Base-by-base conservation (phyloP, 2,797 vertebrate species). In the Rhinogobio ventralis region DNA sequence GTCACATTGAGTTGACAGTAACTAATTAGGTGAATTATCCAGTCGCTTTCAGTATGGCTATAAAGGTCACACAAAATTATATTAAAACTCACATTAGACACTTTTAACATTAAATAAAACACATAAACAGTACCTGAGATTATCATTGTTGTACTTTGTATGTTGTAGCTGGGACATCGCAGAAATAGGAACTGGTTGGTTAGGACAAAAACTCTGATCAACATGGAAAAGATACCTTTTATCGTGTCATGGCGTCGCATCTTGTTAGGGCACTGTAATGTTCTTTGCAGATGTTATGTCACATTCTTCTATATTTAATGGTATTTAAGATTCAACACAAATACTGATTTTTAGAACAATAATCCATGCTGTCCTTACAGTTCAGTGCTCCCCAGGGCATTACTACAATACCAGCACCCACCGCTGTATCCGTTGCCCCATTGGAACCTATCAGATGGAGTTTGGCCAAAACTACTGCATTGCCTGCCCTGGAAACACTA, bases 321-420 rank as follows among this genome's bases (percentile, higher is more conserved):
- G 23, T 33, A 67, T 68, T 49, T 17, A 23, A 71, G 17, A 60
- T 57, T 39, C 20, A 4, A 36, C 30, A 10, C 5, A 66, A 51
- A 53, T 19, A 23, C 45, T 19, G 19, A 68, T 20, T 64, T 13
- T 64, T 62, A 23, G 11, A 51, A 66, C 3, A 64, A 17, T 55
- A 30, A 62, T 78, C 25, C 15, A 23, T 84, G 55, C 17, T 42
- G 45, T 80, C 1, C 19, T 15, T 33, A 88, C 91, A 99, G 98
- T 99, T 92, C 98, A 98, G 86, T 99, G 98, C 81, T 99, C 98
- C 30, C 97, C 98, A 2, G 98, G 98, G 79, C 98, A 99, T 92
- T 97, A 96, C 92, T 99, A 99, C 91, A 98, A 97, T 90, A 97
- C 96, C 85, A 97, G 95, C 88, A 99, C 96, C 36, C 98, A 99